phyloP scores from a whole-genome alignment of 1,140 invertebrate genomes.

The Babylonia areolata region DNA sequence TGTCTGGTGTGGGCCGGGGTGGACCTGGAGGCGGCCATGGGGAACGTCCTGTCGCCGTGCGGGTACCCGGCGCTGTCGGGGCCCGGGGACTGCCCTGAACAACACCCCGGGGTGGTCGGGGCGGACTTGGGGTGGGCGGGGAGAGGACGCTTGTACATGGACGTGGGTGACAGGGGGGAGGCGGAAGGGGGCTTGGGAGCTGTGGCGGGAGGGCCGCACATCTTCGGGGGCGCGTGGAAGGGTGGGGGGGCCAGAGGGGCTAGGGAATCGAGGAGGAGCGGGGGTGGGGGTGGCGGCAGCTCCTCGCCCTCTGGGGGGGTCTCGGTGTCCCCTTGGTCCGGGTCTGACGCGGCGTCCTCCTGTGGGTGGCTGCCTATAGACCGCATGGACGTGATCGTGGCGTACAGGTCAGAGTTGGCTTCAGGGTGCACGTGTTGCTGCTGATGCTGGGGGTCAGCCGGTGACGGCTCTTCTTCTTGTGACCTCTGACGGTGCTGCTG shows the following conservation, averaged over 20 bases:
- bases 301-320: not conserved
- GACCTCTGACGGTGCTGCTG: not conserved
- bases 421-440: not conserved
- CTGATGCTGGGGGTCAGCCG: not conserved
- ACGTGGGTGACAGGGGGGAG: constrained; percentile 30
- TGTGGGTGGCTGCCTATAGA: not conserved
- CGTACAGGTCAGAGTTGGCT: constrained; percentile 23
- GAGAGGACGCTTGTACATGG: constrained; percentile 23
- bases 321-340: not conserved
- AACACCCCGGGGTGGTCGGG: not conserved
- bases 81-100: not conserved
- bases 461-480: not conserved
- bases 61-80: not conserved
- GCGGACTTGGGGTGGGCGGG: constrained; percentile 1
- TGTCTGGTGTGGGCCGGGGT: not conserved
- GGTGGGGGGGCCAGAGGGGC: constrained; percentile 21
- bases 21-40: not conserved
- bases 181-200: constrained; percentile 31
- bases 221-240: constrained; percentile 6
- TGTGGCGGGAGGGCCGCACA: constrained; percentile 39
- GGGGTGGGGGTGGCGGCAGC: not conserved
- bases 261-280: constrained; percentile 38
- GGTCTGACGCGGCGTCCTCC: not conserved
- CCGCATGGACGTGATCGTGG: not conserved
- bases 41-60: not conserved